Conservation (phyloP, 2,113 vertebrate genomes). For the Puffinus mauretanicus region DNA sequence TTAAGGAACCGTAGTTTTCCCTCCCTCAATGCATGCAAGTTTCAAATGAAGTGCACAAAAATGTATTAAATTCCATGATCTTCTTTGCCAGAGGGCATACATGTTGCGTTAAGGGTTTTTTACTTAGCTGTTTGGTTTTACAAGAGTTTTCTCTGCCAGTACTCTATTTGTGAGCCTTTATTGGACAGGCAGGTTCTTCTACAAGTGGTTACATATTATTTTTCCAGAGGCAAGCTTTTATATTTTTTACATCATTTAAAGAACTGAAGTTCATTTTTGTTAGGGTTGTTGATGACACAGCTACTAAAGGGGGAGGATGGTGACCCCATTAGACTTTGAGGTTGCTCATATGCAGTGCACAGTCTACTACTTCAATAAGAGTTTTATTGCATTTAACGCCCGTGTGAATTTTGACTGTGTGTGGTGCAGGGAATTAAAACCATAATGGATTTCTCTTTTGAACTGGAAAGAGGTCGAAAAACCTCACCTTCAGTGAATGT, state of each 20-base stretch:
- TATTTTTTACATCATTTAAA: neutral
- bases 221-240: neutral
- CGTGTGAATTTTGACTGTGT: constrained; percentile 1
- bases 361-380: neutral
- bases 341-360: constrained; percentile 9
- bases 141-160: neutral
- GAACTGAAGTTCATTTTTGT: neutral
- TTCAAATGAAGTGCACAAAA: neutral
- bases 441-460: constrained; percentile 42
- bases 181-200: neutral
- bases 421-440: neutral
- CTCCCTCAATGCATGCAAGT: neutral
- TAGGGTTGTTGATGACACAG: neutral
- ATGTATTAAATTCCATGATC: neutral
- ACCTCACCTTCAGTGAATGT: neutral
- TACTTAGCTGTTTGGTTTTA: neutral
- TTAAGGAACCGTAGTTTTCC: neutral
- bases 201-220: neutral
- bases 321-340: neutral
- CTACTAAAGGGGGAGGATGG: neutral
- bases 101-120: neutral
- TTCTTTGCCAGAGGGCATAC: neutral
- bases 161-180: neutral
- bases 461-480: neutral
- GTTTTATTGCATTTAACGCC: constrained; percentile 22